phyloP scores from a whole-genome alignment of 1,140 invertebrate genomes.

The Formica selysi region DNA sequence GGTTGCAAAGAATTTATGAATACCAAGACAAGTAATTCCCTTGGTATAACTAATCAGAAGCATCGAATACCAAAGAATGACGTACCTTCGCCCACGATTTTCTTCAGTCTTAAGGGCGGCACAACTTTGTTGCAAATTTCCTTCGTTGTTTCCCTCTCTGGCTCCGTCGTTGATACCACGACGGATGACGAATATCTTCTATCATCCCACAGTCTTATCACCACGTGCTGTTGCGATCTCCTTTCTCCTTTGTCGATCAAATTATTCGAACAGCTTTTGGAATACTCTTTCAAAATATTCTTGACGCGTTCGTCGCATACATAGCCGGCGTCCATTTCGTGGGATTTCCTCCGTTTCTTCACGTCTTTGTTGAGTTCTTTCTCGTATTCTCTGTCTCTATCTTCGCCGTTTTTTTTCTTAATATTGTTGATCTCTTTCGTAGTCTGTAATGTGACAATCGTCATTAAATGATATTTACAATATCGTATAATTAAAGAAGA shows the following conservation, averaged over 20 bases:
- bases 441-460: conserved; percentile 16
- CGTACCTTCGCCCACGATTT: conserved; percentile 66
- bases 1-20: not conserved
- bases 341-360: conserved; percentile 59
- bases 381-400: not conserved
- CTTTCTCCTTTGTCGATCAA: not conserved
- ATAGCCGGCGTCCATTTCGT: conserved; percentile 43
- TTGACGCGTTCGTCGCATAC: conserved; percentile 15
- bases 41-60: not conserved
- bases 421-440: conserved; percentile 9
- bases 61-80: not conserved
- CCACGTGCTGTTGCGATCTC: conserved; percentile 16
- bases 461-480: not conserved
- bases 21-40: not conserved
- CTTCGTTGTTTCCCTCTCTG: conserved; percentile 10
- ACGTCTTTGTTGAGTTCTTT: conserved; percentile 35
- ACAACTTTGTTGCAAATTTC: conserved; percentile 69
- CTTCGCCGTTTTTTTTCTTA: conserved; percentile 33
- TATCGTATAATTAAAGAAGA: not conserved
- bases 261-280: conserved; percentile 30
- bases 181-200: conserved; percentile 41
- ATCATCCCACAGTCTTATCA: conserved; percentile 32
- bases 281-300: conserved; percentile 61
- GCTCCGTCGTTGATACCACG: conserved; percentile 30
- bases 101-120: conserved; percentile 79